phyloP scores from a whole-genome alignment of 2,888 invertebrate genomes.

The Drosophila demipolita region DNA sequence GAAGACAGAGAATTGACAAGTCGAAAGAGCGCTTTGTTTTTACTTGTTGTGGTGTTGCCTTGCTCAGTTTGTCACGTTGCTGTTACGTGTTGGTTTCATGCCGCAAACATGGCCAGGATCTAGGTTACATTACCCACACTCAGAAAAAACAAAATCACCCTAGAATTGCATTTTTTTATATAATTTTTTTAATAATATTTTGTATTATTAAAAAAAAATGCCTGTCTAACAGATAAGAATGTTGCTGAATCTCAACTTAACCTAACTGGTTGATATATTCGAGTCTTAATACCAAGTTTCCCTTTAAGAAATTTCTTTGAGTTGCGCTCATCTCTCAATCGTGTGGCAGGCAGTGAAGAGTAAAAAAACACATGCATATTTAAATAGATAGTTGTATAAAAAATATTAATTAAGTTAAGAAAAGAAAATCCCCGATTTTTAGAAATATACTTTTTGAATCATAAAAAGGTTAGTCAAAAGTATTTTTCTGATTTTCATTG shows the following conservation, averaged over 20 bases:
- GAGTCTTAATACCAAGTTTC: no score
- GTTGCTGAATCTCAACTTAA: background rate
- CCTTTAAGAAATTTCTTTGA: no score
- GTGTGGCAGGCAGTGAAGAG: no score
- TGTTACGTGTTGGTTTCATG: slow-evolving; percentile 52
- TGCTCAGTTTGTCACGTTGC: slow-evolving; percentile 70
- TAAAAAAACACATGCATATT: no score
- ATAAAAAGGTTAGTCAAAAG: background rate
- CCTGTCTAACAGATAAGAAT: background rate
- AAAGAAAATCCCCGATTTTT: background rate
- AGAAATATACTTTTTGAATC: background rate
- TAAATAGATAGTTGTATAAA: no score
- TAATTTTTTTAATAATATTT: background rate
- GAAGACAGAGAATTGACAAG: background rate
- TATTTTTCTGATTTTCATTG: background rate
- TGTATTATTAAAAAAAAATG: background rate
- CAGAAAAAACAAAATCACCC: background rate
- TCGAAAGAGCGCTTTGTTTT: background rate
- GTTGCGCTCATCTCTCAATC: no score
- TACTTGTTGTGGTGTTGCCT: slow-evolving; percentile 6
- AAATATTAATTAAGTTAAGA: no score
- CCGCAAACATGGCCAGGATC: slow-evolving; percentile 2
- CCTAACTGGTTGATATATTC: no score
- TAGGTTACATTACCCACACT: slow-evolving; percentile 13
- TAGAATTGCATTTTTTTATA: background rate